Conservation (phyloP, 2,113 vertebrate genomes). For the Okapia johnstoni region DNA sequence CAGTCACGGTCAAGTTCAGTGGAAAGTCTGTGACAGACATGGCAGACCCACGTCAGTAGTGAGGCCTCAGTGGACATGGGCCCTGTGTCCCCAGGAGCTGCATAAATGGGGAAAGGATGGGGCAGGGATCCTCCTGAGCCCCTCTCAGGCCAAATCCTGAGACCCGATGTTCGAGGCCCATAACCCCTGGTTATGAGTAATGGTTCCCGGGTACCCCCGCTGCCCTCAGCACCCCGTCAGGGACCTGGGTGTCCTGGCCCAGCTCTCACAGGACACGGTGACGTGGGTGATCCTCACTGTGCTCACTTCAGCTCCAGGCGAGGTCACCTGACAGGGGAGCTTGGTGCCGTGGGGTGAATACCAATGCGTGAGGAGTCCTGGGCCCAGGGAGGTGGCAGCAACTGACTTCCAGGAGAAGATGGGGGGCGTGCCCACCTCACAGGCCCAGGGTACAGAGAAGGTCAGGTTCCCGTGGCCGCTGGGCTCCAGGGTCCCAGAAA, state of each 20-base stretch:
- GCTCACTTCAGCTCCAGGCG: fast-evolving
- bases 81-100: neutral
- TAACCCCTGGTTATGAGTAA: neutral
- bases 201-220: neutral
- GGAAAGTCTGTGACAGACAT: neutral
- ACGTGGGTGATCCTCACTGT: fast-evolving
- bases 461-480: neutral
- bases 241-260: fast-evolving
- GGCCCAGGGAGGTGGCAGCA: neutral
- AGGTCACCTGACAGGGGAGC: neutral
- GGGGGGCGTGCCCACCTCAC: neutral
- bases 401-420: neutral
- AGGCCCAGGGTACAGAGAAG: constrained; percentile 7
- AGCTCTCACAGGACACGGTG: neutral
- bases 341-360: neutral
- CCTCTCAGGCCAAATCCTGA: neutral
- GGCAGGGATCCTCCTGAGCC: too few species aligned
- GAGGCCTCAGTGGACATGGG: neutral
- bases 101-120: neutral
- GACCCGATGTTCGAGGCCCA: neutral
- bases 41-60: fast-evolving
- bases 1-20: neutral
- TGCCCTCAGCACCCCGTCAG: neutral
- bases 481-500: neutral
- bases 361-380: fast-evolving